A percentile compares a stretch with the other conserved stretches of the same genome.
These are phyloP conservation scores for Zaprionus gabonicus DNA, from an alignment of 1,140 invertebrate genomes.

Conservation along the genomic window DNA sequence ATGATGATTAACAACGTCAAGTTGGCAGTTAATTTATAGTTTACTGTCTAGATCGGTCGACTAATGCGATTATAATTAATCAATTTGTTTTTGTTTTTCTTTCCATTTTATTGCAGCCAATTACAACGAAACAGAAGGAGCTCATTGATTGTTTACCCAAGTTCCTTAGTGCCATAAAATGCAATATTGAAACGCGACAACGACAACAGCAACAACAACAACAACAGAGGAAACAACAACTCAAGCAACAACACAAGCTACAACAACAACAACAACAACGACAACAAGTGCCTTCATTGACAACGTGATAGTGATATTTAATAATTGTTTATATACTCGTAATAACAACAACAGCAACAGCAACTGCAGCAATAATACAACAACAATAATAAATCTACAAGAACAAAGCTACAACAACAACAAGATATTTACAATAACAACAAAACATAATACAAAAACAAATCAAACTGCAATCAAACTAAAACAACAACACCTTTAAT, in stretches of 20 bases:
- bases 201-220: slow-evolving; percentile 22
- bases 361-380: not conserved
- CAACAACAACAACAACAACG: slow-evolving; percentile 30
- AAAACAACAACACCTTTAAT: slow-evolving; percentile 10
- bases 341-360: slow-evolving; percentile 47
- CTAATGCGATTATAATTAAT: slow-evolving; percentile 18
- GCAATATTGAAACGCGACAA: slow-evolving; percentile 62
- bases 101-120: slow-evolving; percentile 34
- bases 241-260: slow-evolving; percentile 6
- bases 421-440: slow-evolving; percentile 10
- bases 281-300: slow-evolving; percentile 72
- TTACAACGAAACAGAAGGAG: slow-evolving; percentile 39
- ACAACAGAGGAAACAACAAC: slow-evolving; percentile 1
- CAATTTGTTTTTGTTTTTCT: slow-evolving; percentile 2
- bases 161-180: slow-evolving; percentile 82
- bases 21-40: not conserved
- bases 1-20: not conserved
- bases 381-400: slow-evolving; percentile 11
- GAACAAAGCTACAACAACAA: slow-evolving; percentile 35
- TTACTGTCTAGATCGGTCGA: not conserved
- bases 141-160: slow-evolving; percentile 42
- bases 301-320: slow-evolving; percentile 73
- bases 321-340: slow-evolving; percentile 78
- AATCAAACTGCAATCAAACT: too few relatives aligned
- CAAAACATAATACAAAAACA: too few relatives aligned